Evolutionary conservation across 2,797 vertebrate genomes (phyloP).

Genomic region (Coilia nasus): DNA sequence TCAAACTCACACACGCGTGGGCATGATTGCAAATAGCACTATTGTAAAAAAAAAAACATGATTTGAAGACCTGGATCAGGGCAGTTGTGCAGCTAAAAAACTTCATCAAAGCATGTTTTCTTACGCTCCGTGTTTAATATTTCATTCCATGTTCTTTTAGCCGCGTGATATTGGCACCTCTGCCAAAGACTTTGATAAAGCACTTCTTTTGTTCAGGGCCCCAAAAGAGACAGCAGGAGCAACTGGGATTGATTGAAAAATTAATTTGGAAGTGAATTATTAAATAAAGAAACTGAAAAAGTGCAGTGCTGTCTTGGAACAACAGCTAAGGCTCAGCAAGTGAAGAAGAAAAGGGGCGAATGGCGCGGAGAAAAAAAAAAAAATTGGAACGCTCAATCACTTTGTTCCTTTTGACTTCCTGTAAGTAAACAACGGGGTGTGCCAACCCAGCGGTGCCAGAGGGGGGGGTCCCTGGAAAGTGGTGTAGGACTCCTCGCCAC

Average conservation of each 20-base stretch:
- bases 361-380: neutral
- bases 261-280: conserved; percentile 34
- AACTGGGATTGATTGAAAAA: conserved; percentile 25
- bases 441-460: conserved; percentile 16
- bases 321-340: conserved; percentile 16
- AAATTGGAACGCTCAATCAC: conserved; percentile 23
- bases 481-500: neutral
- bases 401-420: conserved; percentile 40
- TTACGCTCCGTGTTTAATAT: neutral
- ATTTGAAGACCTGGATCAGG: conserved; percentile 31
- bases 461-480: neutral
- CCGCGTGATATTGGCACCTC: neutral
- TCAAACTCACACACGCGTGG: neutral
- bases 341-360: neutral
- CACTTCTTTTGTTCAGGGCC: conserved; percentile 14
- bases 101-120: conserved; percentile 26
- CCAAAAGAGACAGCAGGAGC: conserved; percentile 12
- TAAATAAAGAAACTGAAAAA: conserved; percentile 23
- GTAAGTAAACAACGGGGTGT: conserved; percentile 18
- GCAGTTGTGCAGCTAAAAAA: neutral
- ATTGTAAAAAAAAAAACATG: neutral
- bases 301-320: neutral
- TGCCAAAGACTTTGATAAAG: conserved; percentile 3
- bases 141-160: conserved; percentile 23
- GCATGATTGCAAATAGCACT: neutral